A percentile compares a stretch with the other conserved stretches of the same genome.
Evolutionary conservation across 2,888 invertebrate genomes (phyloP).

Genomic region (Lithophane socia): DNA sequence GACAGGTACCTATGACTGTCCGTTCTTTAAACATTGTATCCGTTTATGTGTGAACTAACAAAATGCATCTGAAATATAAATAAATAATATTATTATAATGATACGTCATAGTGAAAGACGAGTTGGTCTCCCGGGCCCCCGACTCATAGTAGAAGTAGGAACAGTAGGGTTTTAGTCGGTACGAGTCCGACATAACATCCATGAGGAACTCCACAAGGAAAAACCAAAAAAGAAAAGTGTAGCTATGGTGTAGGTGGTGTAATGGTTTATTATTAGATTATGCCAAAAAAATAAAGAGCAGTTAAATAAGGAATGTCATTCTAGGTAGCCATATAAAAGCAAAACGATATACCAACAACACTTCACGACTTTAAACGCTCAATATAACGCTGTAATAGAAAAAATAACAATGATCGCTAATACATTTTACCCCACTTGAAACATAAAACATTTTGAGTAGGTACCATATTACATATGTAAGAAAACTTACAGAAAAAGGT

Average conservation of each 20-base stretch:
- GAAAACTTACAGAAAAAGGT: constrained; percentile 6
- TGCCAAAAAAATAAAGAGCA: not conserved
- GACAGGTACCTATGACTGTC: too few species aligned
- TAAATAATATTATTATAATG: not conserved
- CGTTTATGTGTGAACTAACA: not conserved
- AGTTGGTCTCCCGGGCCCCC: too few species aligned
- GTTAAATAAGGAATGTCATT: not conserved
- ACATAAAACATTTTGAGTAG: constrained; percentile 17
- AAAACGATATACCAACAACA: not conserved
- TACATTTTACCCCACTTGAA: not conserved
- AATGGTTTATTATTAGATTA: not conserved
- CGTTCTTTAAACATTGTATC: too few species aligned
- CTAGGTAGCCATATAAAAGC: not conserved
- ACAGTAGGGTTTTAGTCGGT: too few species aligned
- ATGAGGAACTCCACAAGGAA: too few species aligned
- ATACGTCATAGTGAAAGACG: too few species aligned
- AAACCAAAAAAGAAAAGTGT: too few species aligned
- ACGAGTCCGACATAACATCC: too few species aligned
- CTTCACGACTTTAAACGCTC: not conserved
- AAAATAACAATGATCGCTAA: constrained; percentile 2
- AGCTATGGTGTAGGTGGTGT: too few species aligned
- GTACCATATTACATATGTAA: constrained; percentile 8
- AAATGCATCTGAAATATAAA: not conserved
- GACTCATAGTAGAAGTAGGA: too few species aligned
- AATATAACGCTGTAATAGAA: not conserved